phyloP scores from a whole-genome alignment of 2,888 invertebrate species.

The Sialis fuliginosa region DNA sequence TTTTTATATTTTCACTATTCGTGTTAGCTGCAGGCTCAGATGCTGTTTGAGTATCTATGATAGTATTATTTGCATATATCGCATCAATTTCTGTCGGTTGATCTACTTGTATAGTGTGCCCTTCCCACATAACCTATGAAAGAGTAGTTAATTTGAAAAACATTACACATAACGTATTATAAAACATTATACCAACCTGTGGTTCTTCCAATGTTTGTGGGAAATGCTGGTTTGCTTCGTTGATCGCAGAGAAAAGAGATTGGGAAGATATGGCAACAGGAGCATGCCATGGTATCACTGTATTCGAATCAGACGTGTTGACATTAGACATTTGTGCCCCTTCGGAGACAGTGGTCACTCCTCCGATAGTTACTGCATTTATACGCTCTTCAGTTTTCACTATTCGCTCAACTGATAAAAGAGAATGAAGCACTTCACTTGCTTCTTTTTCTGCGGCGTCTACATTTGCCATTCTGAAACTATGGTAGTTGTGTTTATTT shows the following conservation, averaged over 20 bases:
- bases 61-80: constrained; percentile 16
- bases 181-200: constrained; percentile 16
- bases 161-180: neutral
- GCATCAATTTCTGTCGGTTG: constrained; percentile 22
- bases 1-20: constrained; percentile 10
- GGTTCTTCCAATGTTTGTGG: constrained; percentile 24
- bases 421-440: constrained; percentile 48
- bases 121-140: constrained; percentile 45
- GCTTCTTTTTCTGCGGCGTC: constrained; percentile 53
- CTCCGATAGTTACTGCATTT: neutral
- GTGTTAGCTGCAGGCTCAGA: constrained; percentile 10
- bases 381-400: constrained; percentile 27
- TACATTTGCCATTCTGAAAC: constrained; percentile 34
- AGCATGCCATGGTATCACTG: constrained; percentile 42
- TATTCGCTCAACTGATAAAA: constrained; percentile 45
- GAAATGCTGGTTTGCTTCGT: constrained; percentile 21
- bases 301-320: constrained; percentile 16
- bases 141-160: constrained; percentile 3
- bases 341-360: constrained; percentile 2
- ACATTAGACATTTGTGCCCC: constrained; percentile 9
- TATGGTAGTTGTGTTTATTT: neutral
- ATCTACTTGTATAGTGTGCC: constrained; percentile 44
- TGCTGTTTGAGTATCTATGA: constrained; percentile 12
- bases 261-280: constrained; percentile 31
- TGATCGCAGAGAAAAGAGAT: constrained; percentile 23